Evolutionary conservation across 2,888 invertebrate genomes (phyloP), one percentile per base, ranked within the genome.

Genomic region (Neelides folsomi): DNA sequence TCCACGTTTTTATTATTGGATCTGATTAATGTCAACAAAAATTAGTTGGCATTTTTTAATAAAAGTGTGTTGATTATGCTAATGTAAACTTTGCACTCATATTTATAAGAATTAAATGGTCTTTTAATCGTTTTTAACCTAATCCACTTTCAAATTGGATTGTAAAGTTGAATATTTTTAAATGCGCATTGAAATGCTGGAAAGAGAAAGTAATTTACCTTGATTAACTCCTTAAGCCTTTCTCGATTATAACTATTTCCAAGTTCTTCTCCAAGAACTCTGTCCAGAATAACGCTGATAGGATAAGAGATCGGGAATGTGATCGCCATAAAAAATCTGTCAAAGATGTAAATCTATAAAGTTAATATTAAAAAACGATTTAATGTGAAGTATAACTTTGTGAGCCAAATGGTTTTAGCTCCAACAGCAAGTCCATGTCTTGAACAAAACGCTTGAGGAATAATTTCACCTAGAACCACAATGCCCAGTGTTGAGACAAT

Each of bases 241-340:
- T 97, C 95, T 52, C 97, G 77, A 70, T 92, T 95, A 73, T 97
- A 98, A 1, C 93, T 89, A 69, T 84, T 89, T 52, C 95, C 95
- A 56, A 98, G 92, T 75, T 98, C 97, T 70, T 97, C 95, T 3
- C 98, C 98, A 15, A 97, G 77, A 63, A 88, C 73, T 62, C 77
- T 78, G 71, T 97, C 94, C 66, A 98, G 74, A 20, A 93, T 69
- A 65, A 82, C 83, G 67, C 92, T 90, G 56, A 93, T 84, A 0
- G 97, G 97, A 71, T 80, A 98, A 37, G 95, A 83, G 18, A 95
- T 71, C 0, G 95, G 94, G 53, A 86, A 90, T 5, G 97, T 98
- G 38, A 95, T 55, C 1, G 83, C 72, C 97, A 98, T 98, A 57
- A 97, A 89, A 46, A 86, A 74, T 66, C 88, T 89, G 1, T 97